phyloP scores from a whole-genome alignment of 2,888 invertebrate species.

The Acanthosepion pharaonis region DNA sequence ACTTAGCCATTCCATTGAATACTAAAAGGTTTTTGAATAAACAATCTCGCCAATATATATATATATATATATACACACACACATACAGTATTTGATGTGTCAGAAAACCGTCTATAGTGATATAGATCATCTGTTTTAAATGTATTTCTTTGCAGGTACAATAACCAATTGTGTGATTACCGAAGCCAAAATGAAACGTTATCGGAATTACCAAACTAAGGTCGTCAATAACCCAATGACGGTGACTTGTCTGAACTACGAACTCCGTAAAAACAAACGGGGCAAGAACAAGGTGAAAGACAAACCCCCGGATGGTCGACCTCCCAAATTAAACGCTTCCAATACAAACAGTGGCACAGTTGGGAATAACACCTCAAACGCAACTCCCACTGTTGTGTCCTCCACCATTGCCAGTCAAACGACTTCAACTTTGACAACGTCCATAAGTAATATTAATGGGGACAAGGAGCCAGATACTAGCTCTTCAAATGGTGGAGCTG shows the following conservation, averaged over 20 bases:
- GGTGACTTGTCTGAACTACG: not conserved
- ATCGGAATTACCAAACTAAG: constrained; percentile 40
- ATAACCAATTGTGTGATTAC: constrained; percentile 45
- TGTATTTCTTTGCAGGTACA: not conserved
- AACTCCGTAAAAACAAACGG: constrained; percentile 45
- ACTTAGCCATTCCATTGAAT: too few relatives aligned
- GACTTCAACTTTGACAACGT: constrained; percentile 45
- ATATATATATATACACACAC: too few relatives aligned
- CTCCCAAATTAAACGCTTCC: constrained; percentile 33
- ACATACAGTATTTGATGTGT: not conserved
- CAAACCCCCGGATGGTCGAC: constrained; percentile 46
- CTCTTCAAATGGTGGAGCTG: constrained; percentile 25
- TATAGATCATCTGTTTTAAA: not conserved
- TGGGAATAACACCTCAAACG: constrained; percentile 44
- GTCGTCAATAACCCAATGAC: not conserved
- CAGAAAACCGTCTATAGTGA: too few relatives aligned
- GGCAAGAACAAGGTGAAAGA: constrained; percentile 49
- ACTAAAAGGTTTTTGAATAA: too few relatives aligned
- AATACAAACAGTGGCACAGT: not conserved
- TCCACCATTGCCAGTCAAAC: constrained; percentile 48
- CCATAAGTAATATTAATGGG: constrained; percentile 50
- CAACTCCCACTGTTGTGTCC: constrained; percentile 47
- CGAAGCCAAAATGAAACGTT: constrained; percentile 45
- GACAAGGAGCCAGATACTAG: constrained; percentile 50
- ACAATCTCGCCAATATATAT: too few relatives aligned